Evolutionary conservation across 2,113 vertebrate species (phyloP).

Genomic region (Pycnonotus jocosus): DNA sequence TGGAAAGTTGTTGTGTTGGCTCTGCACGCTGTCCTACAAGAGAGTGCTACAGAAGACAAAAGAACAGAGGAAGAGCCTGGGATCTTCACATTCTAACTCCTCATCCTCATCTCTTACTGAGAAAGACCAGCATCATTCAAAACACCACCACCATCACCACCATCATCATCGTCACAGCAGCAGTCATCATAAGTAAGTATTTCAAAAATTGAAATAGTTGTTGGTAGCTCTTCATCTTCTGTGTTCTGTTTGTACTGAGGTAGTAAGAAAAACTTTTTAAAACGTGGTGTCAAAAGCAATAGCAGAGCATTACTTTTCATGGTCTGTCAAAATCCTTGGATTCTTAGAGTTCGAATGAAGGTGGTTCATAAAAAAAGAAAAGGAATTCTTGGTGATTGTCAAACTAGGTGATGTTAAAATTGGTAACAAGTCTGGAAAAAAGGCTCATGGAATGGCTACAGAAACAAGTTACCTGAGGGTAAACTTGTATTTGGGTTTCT

Average conservation of each 20-base stretch:
- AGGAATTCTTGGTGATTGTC: background rate
- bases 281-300: background rate
- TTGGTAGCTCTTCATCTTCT: background rate
- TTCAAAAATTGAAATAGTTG: background rate
- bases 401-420: background rate
- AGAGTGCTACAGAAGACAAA: constrained; percentile 98
- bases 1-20: constrained; percentile 96
- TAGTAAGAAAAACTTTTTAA: background rate
- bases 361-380: background rate
- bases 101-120: constrained; percentile 86
- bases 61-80: constrained; percentile 93
- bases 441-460: background rate
- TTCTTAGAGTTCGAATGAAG: background rate
- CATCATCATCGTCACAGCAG: constrained; percentile 86
- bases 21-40: constrained; percentile 95
- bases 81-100: constrained; percentile 90
- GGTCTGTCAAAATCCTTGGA: background rate
- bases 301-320: background rate
- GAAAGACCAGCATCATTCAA: constrained; percentile 91
- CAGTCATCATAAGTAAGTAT: constrained; percentile 89
- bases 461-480: background rate
- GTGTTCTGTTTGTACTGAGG: background rate
- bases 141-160: constrained; percentile 87
- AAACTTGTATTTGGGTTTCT: background rate
- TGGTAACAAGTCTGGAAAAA: background rate